Evolutionary conservation across 2,797 vertebrate genomes (phyloP).

Genomic region (Alcedo atthis): DNA sequence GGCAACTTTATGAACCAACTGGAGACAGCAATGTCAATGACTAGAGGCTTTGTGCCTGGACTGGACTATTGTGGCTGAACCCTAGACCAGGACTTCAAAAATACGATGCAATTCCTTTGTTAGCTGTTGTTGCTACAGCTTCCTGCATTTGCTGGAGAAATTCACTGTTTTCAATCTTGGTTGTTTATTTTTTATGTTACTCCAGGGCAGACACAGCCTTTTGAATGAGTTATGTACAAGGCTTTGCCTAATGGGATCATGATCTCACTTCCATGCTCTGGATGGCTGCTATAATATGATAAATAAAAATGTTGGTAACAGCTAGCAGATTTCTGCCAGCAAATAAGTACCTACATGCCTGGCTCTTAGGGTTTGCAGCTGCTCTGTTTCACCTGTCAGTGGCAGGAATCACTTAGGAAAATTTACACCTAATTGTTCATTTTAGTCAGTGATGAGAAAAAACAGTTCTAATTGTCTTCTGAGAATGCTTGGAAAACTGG

Average conservation of each 20-base stretch:
- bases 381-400: background rate
- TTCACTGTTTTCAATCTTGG: background rate
- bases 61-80: background rate
- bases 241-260: background rate
- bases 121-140: background rate
- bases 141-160: background rate
- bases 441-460: background rate
- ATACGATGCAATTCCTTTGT: background rate
- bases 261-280: background rate
- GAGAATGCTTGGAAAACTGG: background rate
- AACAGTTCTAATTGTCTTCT: background rate
- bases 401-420: background rate
- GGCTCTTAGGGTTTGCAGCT: slow-evolving; percentile 7
- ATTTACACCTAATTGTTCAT: background rate
- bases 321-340: background rate
- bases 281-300: background rate
- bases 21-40: background rate
- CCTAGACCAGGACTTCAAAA: background rate
- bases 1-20: background rate
- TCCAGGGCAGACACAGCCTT: background rate
- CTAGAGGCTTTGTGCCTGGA: background rate
- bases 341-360: background rate
- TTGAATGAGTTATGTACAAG: background rate
- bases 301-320: slow-evolving; percentile 3
- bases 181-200: background rate